A percentile compares a stretch with the other conserved stretches of the same genome.
Conservation (phyloP, 2,888 invertebrate genomes). For the Parnassius mnemosyne region DNA sequence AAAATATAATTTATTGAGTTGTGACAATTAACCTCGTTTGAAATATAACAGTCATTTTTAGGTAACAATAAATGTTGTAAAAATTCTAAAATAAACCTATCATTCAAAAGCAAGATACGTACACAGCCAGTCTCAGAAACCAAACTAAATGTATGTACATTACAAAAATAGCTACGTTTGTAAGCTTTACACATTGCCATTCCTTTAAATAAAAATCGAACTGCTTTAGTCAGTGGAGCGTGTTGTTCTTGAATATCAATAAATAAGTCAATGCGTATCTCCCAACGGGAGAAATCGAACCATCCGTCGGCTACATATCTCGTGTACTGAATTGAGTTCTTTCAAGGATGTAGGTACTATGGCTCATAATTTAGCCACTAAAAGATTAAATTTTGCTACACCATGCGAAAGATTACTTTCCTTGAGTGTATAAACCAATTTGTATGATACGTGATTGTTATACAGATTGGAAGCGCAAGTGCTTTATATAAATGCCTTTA, state of each 20-base stretch:
- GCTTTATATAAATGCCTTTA: constrained; percentile 9
- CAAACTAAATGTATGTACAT: constrained; percentile 22
- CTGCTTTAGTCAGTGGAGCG: constrained; percentile 17
- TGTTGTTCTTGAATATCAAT: constrained; percentile 27
- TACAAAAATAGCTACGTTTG: constrained; percentile 25
- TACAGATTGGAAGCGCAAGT: constrained; percentile 11
- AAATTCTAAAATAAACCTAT: no score
- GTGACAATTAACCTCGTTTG: no score
- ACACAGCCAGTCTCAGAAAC: constrained; percentile 1
- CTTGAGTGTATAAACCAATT: constrained; percentile 24
- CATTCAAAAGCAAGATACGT: no score
- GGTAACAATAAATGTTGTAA: no score
- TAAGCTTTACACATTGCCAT: constrained; percentile 24
- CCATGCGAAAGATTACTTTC: constrained; percentile 18
- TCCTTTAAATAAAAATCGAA: constrained; percentile 28
- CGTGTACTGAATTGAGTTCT: constrained; percentile 16
- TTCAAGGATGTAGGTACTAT: constrained; percentile 5
- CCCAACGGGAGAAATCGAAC: constrained; percentile 39
- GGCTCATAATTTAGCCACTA: constrained; percentile 26
- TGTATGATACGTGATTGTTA: constrained; percentile 23
- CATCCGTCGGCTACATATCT: constrained; percentile 34
- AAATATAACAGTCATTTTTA: no score
- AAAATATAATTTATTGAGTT: no score
- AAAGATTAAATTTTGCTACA: constrained; percentile 22
- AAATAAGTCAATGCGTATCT: constrained; percentile 25